Evolutionary conservation across 1,140 invertebrate species (phyloP).

Genomic region (Macrosteles quadrilineatus): DNA sequence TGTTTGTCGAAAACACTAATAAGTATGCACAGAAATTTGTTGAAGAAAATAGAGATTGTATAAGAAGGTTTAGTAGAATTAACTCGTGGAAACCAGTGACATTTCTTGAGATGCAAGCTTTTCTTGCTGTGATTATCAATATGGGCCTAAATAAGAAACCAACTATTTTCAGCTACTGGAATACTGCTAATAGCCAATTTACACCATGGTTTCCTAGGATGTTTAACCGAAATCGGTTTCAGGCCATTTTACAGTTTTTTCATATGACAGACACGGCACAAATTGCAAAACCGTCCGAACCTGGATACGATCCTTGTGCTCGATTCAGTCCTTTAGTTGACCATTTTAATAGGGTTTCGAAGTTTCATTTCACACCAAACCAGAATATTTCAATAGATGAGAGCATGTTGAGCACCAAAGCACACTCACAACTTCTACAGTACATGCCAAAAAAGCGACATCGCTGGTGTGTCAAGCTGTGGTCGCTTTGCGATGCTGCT

Average conservation of each 20-base stretch:
- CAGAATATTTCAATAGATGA: slow-evolving; percentile 35
- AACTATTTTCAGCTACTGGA: slow-evolving; percentile 20
- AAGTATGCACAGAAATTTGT: slow-evolving; percentile 21
- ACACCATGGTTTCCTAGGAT: slow-evolving; percentile 29
- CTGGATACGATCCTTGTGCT: slow-evolving; percentile 29
- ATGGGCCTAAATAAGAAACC: slow-evolving; percentile 15
- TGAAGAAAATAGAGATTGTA: not conserved
- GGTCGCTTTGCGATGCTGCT: slow-evolving; percentile 29
- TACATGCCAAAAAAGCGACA: slow-evolving; percentile 37
- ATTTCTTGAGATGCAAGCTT: slow-evolving; percentile 11
- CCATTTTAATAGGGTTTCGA: slow-evolving; percentile 26
- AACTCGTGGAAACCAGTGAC: slow-evolving; percentile 14
- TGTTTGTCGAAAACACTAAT: slow-evolving; percentile 28
- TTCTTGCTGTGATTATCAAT: slow-evolving; percentile 23
- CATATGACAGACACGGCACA: slow-evolving; percentile 24
- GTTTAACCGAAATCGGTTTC: slow-evolving; percentile 32
- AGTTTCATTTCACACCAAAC: slow-evolving; percentile 12
- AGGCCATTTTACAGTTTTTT: slow-evolving; percentile 31
- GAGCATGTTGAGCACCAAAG: slow-evolving; percentile 28
- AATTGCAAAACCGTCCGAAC: slow-evolving; percentile 2
- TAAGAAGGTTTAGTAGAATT: not conserved
- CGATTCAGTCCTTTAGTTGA: slow-evolving; percentile 27
- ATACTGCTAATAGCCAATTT: not conserved
- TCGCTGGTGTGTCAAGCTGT: slow-evolving; percentile 36
- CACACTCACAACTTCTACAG: slow-evolving; percentile 31